A percentile compares a stretch with the other conserved stretches of the same genome.
Evolutionary conservation across 2,113 vertebrate species (phyloP).

Genomic region (Tupaia tana): DNA sequence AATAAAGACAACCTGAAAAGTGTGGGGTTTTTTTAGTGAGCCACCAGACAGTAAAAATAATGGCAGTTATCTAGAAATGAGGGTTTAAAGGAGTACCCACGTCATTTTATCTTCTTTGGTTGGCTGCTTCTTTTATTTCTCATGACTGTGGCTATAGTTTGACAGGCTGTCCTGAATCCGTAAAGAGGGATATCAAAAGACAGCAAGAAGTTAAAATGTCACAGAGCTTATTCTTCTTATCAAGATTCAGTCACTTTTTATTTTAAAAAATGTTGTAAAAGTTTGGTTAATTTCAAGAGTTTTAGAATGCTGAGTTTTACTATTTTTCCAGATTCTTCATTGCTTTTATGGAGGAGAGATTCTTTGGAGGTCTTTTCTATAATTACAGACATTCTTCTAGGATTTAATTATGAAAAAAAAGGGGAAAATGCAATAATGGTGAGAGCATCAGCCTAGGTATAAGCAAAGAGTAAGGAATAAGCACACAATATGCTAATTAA

Average conservation of each 20-base stretch:
- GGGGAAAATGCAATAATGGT: neutral
- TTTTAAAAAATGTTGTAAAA: neutral
- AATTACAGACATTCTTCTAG: neutral
- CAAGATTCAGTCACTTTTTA: neutral
- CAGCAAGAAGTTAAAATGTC: neutral
- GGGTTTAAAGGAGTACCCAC: neutral
- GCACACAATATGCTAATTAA: neutral
- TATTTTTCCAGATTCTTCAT: neutral
- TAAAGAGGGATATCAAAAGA: neutral
- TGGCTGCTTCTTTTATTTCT: neutral
- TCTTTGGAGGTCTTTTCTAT: neutral
- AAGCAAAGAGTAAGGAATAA: neutral
- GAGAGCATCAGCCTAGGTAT: neutral
- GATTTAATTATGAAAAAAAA: slow-evolving; percentile 13
- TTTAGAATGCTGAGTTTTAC: neutral
- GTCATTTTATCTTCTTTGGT: neutral
- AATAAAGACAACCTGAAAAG: neutral
- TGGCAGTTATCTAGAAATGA: neutral
- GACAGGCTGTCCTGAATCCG: neutral
- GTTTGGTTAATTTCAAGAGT: neutral
- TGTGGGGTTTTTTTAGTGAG: neutral
- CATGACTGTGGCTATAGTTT: neutral
- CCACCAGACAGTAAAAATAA: neutral
- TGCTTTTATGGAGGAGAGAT: neutral
- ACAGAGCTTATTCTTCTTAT: neutral